These are phyloP conservation scores for Parnassius smintheus DNA, from an alignment of 2,888 invertebrate genomes.

Conservation along the genomic window DNA sequence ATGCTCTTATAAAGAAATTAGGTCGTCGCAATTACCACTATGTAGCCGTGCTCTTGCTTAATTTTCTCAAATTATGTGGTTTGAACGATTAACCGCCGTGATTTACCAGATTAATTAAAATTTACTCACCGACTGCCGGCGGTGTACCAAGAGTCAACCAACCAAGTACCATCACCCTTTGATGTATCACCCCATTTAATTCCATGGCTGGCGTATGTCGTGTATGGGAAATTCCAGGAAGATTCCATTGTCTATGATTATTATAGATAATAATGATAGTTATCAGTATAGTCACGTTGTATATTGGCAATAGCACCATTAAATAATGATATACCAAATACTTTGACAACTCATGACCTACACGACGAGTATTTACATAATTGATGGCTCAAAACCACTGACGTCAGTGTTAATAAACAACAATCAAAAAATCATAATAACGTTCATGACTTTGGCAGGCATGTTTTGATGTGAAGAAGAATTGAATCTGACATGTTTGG, in stretches of 20 bases:
- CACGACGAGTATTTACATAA: slow-evolving; percentile 3
- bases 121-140: neutral
- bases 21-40: slow-evolving; percentile 26
- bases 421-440: slow-evolving; percentile 11
- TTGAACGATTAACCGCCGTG: slow-evolving; percentile 3
- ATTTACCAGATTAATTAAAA: neutral
- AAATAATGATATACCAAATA: neutral
- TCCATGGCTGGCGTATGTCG: too few species aligned
- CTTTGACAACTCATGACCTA: slow-evolving; percentile 1
- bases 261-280: too few species aligned
- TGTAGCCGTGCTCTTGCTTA: slow-evolving; percentile 25
- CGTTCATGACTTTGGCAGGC: slow-evolving; percentile 25
- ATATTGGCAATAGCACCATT: too few species aligned
- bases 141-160: too few species aligned
- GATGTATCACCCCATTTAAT: too few species aligned
- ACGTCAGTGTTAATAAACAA: slow-evolving; percentile 11
- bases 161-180: too few species aligned
- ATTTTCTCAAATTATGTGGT: slow-evolving; percentile 24
- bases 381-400: slow-evolving; percentile 11
- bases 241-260: too few species aligned
- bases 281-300: too few species aligned
- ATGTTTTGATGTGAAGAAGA: slow-evolving; percentile 12
- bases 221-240: too few species aligned
- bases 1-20: slow-evolving; percentile 26
- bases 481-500: neutral